A percentile compares a stretch with the other conserved stretches of the same genome.
phyloP scores from a whole-genome alignment of 2,113 vertebrate genomes.

The Hemiprocne comata region DNA sequence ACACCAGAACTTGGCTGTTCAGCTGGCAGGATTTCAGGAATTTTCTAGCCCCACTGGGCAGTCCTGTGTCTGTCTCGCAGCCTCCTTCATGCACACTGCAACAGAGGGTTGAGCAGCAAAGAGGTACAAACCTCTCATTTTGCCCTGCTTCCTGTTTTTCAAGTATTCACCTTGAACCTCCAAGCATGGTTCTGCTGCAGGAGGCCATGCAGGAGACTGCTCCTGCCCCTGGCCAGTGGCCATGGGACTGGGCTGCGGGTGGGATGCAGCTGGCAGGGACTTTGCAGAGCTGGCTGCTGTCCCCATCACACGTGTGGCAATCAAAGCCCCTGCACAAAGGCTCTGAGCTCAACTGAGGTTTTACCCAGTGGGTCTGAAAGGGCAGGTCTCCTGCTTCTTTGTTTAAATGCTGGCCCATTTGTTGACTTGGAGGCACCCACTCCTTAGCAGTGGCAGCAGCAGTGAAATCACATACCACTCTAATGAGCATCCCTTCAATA shows the following conservation, averaged over 20 bases:
- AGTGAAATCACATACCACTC: conserved; percentile 40
- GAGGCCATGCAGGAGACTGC: fast-evolving
- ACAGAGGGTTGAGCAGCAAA: fast-evolving
- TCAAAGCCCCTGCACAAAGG: conserved; percentile 44
- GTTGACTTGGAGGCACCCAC: conserved; percentile 72
- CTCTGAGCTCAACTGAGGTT: neutral
- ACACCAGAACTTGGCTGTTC: fast-evolving
- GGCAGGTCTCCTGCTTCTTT: conserved; percentile 70
- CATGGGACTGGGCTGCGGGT: neutral
- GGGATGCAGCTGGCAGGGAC: neutral
- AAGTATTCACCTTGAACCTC: neutral
- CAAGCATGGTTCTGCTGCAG: neutral
- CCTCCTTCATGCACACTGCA: fast-evolving
- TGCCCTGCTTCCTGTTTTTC: neutral
- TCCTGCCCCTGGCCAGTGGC: neutral
- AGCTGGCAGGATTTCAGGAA: neutral
- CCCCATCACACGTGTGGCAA: neutral
- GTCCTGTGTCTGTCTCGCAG: neutral
- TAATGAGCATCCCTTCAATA: conserved; percentile 77
- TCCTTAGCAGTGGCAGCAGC: conserved; percentile 33
- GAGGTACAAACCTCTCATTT: neutral
- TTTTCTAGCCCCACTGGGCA: neutral
- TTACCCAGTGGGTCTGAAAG: neutral
- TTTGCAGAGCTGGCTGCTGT: neutral
- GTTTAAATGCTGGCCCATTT: conserved; percentile 75